Conservation (phyloP, 2,888 invertebrate genomes). For the Girardia tigrina region DNA sequence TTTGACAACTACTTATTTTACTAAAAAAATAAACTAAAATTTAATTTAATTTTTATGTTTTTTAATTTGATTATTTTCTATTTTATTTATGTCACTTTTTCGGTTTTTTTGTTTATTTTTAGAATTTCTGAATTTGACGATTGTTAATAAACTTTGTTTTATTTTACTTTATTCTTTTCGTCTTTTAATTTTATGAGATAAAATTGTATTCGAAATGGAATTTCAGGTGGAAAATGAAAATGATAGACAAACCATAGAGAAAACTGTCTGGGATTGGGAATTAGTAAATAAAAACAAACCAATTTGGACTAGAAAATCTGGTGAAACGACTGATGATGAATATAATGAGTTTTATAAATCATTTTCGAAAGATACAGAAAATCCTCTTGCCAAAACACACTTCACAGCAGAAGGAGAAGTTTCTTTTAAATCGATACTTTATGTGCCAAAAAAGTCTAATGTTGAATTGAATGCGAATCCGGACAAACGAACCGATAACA, state of each 20-base stretch:
- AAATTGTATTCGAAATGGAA: too few species aligned
- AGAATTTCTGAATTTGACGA: too few species aligned
- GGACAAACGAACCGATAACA: slow-evolving; percentile 80
- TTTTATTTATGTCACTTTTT: too few species aligned
- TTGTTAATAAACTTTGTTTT: too few species aligned
- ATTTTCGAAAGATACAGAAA: slow-evolving; percentile 71
- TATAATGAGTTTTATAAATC: slow-evolving; percentile 88
- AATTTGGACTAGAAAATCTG: slow-evolving; percentile 85
- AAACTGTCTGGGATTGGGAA: slow-evolving; percentile 96
- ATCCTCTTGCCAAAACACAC: slow-evolving; percentile 73
- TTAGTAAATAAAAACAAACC: slow-evolving; percentile 89
- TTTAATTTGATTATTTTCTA: too few species aligned
- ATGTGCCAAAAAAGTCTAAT: slow-evolving; percentile 59
- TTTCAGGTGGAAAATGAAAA: slow-evolving; percentile 57
- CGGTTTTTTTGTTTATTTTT: too few species aligned
- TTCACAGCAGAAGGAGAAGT: slow-evolving; percentile 98
- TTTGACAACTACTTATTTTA: too few species aligned
- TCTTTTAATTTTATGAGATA: too few species aligned
- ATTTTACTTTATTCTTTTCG: too few species aligned
- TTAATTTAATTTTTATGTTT: too few species aligned
- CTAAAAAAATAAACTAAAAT: too few species aligned
- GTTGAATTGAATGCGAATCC: slow-evolving; percentile 68
- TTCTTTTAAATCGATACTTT: slow-evolving; percentile 86
- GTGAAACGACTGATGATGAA: slow-evolving; percentile 70
- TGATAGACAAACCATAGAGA: slow-evolving; percentile 66